These are phyloP conservation scores for Campoplex nolae DNA, from an alignment of 2,888 invertebrate species.

Conservation along the genomic window DNA sequence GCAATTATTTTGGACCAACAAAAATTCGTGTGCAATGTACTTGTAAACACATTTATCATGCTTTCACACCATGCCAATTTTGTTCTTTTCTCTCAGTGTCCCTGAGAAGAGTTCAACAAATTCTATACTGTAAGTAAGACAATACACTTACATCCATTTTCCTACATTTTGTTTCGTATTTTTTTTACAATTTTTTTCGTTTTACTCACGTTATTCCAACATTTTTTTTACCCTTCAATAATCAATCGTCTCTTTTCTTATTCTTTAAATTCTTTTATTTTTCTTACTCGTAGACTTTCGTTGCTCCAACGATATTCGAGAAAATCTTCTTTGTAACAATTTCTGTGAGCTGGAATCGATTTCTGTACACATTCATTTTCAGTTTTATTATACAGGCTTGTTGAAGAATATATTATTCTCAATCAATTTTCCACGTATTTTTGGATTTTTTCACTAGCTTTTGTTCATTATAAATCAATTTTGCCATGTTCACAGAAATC, in stretches of 20 bases:
- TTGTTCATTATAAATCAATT: neutral
- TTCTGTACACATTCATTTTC: neutral
- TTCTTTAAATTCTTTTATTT: neutral
- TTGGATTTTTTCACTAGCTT: neutral
- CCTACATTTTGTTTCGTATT: neutral
- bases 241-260: neutral
- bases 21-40: neutral
- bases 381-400: neutral
- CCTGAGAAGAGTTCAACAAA: neutral
- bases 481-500: neutral
- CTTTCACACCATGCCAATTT: neutral
- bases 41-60: constrained; percentile 20
- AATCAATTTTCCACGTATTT: neutral
- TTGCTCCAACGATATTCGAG: neutral
- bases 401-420: neutral
- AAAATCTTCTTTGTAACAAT: neutral
- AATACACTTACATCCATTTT: neutral
- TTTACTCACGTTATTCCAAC: neutral
- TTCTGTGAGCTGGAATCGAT: neutral
- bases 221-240: no score
- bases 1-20: neutral
- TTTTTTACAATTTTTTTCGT: neutral
- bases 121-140: constrained; percentile 1
- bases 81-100: constrained; percentile 7
- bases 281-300: neutral